phyloP scores from a whole-genome alignment of 2,888 invertebrate species.

The Dastarcus helophoroides region DNA sequence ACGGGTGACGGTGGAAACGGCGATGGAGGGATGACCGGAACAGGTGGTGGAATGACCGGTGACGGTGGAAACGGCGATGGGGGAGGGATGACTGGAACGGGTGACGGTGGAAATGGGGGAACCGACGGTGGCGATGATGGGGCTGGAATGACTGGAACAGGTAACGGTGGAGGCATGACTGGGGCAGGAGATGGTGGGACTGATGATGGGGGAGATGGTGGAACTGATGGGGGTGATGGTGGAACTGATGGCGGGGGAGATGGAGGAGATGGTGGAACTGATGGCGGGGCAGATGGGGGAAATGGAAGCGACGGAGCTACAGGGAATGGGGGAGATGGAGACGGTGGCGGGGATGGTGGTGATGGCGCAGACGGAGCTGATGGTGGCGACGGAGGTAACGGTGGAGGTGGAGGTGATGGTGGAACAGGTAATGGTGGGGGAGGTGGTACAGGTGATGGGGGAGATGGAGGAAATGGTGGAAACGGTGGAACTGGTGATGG shows the following conservation, averaged over 20 bases:
- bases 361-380: slow-evolving; percentile 9
- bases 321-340: slow-evolving; percentile 5
- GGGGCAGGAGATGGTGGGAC: slow-evolving; percentile 7
- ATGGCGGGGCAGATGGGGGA: slow-evolving; percentile 3
- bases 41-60: slow-evolving; percentile 5
- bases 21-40: slow-evolving; percentile 2
- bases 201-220: slow-evolving; percentile 11
- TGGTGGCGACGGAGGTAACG: slow-evolving; percentile 7
- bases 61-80: slow-evolving; percentile 7
- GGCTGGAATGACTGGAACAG: slow-evolving; percentile 9
- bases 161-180: slow-evolving; percentile 7
- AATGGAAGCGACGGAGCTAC: not conserved
- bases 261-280: slow-evolving; percentile 3
- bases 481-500: slow-evolving; percentile 5
- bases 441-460: slow-evolving; percentile 3
- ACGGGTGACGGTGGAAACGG: slow-evolving; percentile 9
- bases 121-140: slow-evolving; percentile 6
- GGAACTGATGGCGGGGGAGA: slow-evolving; percentile 4
- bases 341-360: slow-evolving; percentile 7
- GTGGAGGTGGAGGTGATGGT: slow-evolving; percentile 4
- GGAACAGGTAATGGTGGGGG: slow-evolving; percentile 4
- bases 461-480: slow-evolving; percentile 2
- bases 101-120: slow-evolving; percentile 5
- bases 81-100: slow-evolving; percentile 9
- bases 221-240: slow-evolving; percentile 9